phyloP scores from a whole-genome alignment of 2,888 invertebrate genomes.

The Xestoiulus laeticollis region DNA sequence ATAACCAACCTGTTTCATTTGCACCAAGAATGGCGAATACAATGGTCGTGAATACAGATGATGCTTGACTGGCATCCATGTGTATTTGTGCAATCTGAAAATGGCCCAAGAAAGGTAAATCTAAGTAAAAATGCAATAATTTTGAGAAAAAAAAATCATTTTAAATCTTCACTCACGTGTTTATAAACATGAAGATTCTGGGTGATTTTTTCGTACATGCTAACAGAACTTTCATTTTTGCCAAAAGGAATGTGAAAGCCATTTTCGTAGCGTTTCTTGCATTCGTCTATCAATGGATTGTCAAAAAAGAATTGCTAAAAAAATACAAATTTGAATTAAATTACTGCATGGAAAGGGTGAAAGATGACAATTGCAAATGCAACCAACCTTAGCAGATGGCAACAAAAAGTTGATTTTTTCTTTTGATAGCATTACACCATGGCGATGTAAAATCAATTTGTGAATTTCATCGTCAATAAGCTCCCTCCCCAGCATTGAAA shows the following conservation, averaged over 20 bases:
- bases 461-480: neutral
- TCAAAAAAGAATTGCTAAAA: neutral
- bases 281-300: neutral
- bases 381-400: neutral
- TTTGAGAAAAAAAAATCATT: too few relatives aligned
- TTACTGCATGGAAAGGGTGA: neutral
- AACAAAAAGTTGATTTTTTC: neutral
- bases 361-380: neutral
- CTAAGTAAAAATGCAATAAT: neutral
- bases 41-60: neutral
- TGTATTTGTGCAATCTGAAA: neutral
- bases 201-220: slow-evolving; percentile 15
- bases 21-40: neutral
- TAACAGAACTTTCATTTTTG: neutral
- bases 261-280: neutral
- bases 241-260: neutral
- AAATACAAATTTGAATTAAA: neutral
- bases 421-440: neutral
- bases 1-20: slow-evolving; percentile 23
- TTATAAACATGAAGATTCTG: neutral
- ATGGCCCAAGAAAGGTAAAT: neutral
- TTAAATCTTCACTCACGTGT: neutral
- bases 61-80: slow-evolving; percentile 2
- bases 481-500: neutral
- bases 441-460: neutral